Percentiles rank a stretch among this genome's conserved stretches.
Conservation (phyloP, 2,888 invertebrate species). For the Drosophila engyochracea region DNA sequence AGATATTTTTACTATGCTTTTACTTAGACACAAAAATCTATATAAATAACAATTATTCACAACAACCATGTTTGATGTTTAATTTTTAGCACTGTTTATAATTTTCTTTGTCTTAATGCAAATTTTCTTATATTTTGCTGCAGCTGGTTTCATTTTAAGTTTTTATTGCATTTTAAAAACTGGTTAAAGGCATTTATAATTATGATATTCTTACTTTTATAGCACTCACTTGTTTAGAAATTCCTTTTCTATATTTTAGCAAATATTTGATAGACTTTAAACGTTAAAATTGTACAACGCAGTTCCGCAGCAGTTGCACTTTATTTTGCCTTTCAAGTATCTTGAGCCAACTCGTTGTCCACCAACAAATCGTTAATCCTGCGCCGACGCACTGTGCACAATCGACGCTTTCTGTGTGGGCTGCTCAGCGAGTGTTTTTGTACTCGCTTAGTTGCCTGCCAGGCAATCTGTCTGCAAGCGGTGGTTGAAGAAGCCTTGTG, state of each 20-base stretch:
- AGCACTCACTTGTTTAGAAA: background rate
- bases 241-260: conserved; percentile 1
- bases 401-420: conserved; percentile 55
- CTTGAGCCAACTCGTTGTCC: conserved; percentile 43
- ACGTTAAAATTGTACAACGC: conserved; percentile 35
- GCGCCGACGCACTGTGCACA: conserved; percentile 59
- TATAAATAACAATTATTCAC: background rate
- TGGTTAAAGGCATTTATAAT: background rate
- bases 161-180: background rate
- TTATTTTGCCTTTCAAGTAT: conserved; percentile 62
- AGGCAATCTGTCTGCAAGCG: conserved; percentile 14
- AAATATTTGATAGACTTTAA: background rate
- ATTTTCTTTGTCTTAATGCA: background rate
- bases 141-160: background rate
- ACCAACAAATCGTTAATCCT: conserved; percentile 73
- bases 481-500: conserved; percentile 57
- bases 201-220: conserved; percentile 4
- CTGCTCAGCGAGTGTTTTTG: conserved; percentile 23
- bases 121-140: background rate
- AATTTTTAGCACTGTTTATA: background rate
- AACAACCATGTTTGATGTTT: background rate
- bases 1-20: background rate
- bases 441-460: conserved; percentile 1
- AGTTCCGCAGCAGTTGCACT: conserved; percentile 51
- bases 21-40: background rate